Conservation (phyloP, 2,797 vertebrate species). For the Chrysocyon brachyurus region DNA sequence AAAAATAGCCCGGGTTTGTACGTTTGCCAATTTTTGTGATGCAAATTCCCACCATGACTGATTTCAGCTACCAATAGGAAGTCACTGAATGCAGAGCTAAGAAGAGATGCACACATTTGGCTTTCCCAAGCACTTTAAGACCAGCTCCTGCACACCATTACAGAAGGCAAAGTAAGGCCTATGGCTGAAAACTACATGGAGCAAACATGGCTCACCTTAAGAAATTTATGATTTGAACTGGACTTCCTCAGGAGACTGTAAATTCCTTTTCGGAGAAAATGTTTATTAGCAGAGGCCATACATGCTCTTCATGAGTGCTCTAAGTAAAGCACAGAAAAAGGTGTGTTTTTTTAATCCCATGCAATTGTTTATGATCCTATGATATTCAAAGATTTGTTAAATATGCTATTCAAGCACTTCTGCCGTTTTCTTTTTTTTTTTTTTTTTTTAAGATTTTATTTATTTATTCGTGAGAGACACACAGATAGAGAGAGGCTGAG, state of each 20-base stretch:
- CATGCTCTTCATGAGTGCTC: background rate
- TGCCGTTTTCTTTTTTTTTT: background rate
- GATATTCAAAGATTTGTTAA: background rate
- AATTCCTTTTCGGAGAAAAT: background rate
- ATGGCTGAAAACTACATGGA: background rate
- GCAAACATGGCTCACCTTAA: background rate
- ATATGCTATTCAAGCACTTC: background rate
- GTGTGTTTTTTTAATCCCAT: background rate
- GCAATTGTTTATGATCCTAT: background rate
- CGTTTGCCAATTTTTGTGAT: background rate
- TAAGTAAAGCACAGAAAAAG: background rate
- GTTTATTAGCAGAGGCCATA: background rate
- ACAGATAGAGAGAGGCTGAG: too few species aligned
- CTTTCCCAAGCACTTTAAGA: background rate
- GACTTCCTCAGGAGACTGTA: background rate
- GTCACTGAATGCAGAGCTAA: background rate
- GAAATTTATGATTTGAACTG: background rate
- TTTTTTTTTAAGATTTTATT: too few species aligned
- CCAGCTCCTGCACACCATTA: background rate
- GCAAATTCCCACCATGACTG: background rate
- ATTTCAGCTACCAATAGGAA: background rate
- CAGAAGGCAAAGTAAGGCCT: background rate
- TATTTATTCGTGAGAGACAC: too few species aligned
- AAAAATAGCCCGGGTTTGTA: background rate
- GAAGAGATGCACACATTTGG: background rate